A percentile compares a stretch with the other conserved stretches of the same genome.
These are phyloP conservation scores for Pseudomyrmex flavicornis DNA, from an alignment of 1,140 invertebrate species.

Conservation along the genomic window DNA sequence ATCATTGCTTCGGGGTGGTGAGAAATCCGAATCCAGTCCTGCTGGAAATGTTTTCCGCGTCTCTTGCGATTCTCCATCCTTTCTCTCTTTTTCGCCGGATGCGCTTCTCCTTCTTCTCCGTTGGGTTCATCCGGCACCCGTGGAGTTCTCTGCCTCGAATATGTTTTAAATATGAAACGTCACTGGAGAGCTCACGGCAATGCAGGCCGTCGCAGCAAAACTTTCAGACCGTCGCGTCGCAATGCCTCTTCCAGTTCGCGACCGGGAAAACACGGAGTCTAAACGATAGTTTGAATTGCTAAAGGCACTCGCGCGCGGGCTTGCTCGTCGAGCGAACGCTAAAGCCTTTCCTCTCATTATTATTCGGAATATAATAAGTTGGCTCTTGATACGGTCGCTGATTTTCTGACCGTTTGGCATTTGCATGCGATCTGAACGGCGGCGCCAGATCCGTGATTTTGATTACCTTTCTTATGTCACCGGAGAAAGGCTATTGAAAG, in stretches of 20 bases:
- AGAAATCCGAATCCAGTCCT: constrained; percentile 17
- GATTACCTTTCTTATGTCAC: constrained; percentile 3
- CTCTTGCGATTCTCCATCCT: constrained; percentile 1
- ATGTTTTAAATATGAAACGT: constrained; percentile 70
- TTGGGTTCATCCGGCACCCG: constrained; percentile 15
- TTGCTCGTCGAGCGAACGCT: not conserved
- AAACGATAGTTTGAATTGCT: constrained; percentile 77
- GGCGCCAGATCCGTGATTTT: constrained; percentile 1
- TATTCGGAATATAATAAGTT: constrained; percentile 76
- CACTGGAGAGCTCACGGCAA: constrained; percentile 30
- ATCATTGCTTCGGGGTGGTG: not conserved
- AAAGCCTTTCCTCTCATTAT: constrained; percentile 56
- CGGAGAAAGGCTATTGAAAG: constrained; percentile 12
- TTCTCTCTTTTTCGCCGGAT: not conserved
- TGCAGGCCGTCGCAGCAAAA: constrained; percentile 25
- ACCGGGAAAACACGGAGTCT: constrained; percentile 47
- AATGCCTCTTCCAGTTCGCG: constrained; percentile 8
- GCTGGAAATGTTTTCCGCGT: constrained; percentile 54
- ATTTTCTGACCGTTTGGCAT: constrained; percentile 50
- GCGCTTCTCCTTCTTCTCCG: constrained; percentile 37
- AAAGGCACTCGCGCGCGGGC: constrained; percentile 58
- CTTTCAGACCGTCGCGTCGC: not conserved
- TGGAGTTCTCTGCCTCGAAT: constrained; percentile 41
- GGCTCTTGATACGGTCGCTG: constrained; percentile 54
- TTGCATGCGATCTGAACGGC: constrained; percentile 45